phyloP scores from a whole-genome alignment of 2,888 invertebrate species.

The Physocephala rufipes region DNA sequence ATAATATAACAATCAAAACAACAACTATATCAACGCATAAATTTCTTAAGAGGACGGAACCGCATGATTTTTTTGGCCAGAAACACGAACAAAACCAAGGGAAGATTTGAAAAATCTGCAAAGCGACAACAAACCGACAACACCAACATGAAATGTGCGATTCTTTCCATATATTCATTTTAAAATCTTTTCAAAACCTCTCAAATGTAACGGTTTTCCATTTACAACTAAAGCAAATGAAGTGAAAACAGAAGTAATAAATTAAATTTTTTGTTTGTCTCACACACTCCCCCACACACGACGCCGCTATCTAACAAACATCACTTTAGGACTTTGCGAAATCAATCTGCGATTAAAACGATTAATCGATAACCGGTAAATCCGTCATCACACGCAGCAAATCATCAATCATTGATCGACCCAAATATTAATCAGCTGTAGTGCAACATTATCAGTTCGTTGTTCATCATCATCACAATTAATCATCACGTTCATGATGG shows the following conservation, averaged over 20 bases:
- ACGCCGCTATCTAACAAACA: not conserved
- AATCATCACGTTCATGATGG: constrained; percentile 52
- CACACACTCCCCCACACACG: no score
- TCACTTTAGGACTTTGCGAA: not conserved
- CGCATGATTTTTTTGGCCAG: no score
- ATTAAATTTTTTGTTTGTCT: no score
- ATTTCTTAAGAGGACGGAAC: not conserved
- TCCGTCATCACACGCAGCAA: no score
- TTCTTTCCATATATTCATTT: not conserved
- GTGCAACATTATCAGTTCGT: not conserved
- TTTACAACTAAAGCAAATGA: no score
- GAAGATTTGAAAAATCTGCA: not conserved
- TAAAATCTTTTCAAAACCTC: no score
- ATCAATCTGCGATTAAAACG: no score
- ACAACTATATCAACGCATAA: not conserved
- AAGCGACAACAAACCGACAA: not conserved
- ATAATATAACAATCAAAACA: not conserved
- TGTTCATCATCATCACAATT: not conserved
- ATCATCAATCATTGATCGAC: not conserved
- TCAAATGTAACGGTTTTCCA: no score
- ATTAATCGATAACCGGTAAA: no score
- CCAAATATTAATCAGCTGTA: not conserved
- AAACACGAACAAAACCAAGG: no score
- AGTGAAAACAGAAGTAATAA: no score
- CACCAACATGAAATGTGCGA: not conserved